A percentile compares a stretch with the other conserved stretches of the same genome.
Evolutionary conservation across 2,888 invertebrate species (phyloP).

Genomic region (Sarcophaga subvicina): DNA sequence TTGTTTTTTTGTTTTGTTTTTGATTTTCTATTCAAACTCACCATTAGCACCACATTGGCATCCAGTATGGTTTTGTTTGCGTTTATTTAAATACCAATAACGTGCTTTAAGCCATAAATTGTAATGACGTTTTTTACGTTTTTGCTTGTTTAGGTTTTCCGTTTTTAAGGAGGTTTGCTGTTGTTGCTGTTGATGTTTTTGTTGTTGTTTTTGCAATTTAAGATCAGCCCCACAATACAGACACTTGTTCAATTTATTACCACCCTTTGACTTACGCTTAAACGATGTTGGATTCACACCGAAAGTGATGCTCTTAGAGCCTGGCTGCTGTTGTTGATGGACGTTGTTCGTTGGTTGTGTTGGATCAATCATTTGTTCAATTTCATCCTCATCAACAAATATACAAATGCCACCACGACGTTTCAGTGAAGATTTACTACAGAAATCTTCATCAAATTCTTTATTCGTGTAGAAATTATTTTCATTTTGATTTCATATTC

Average conservation of each 20-base stretch:
- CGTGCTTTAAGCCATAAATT: constrained; percentile 79
- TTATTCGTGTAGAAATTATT: neutral
- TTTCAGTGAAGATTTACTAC: constrained; percentile 80
- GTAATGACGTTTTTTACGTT: constrained; percentile 68
- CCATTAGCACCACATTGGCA: constrained; percentile 81
- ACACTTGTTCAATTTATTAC: constrained; percentile 73
- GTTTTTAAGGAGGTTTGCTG: constrained; percentile 46
- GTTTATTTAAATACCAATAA: constrained; percentile 76
- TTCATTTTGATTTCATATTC: no score
- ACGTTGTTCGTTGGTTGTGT: constrained; percentile 71
- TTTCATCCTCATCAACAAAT: constrained; percentile 81
- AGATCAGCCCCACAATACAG: constrained; percentile 76
- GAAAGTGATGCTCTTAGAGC: constrained; percentile 67
- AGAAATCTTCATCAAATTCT: constrained; percentile 75
- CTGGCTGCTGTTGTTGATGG: constrained; percentile 69
- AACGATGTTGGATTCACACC: constrained; percentile 50
- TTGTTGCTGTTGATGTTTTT: constrained; percentile 15
- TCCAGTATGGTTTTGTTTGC: constrained; percentile 77
- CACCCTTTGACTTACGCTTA: constrained; percentile 69
- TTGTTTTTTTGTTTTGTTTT: constrained; percentile 17
- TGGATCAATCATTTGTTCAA: constrained; percentile 79
- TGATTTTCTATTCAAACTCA: constrained; percentile 75
- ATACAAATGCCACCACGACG: constrained; percentile 82
- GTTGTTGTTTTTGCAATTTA: constrained; percentile 47
- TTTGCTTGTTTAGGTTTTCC: constrained; percentile 71